These are phyloP conservation scores for Coelinius sp. DNA, from an alignment of 2,888 invertebrate genomes.

Conservation along the genomic window DNA sequence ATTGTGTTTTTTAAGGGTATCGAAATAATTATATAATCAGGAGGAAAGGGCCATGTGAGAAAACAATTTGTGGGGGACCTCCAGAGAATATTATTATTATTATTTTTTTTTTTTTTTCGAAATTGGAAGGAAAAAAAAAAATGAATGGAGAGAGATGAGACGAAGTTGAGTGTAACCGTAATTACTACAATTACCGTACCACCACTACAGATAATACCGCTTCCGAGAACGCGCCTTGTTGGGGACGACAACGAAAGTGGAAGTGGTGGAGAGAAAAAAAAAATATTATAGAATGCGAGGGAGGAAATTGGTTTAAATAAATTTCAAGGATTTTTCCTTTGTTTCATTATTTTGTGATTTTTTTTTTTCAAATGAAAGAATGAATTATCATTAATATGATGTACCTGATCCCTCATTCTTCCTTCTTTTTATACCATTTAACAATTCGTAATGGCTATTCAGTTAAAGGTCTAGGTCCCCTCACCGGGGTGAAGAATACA, in stretches of 20 bases:
- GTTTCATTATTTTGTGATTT: background rate
- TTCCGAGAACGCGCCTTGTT: constrained; percentile 48
- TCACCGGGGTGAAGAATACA: background rate
- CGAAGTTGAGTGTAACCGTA: constrained; percentile 56
- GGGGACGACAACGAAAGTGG: constrained; percentile 43
- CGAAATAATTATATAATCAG: too few species aligned
- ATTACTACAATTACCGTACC: constrained; percentile 67
- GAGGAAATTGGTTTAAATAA: constrained; percentile 1
- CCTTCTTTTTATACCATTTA: too few species aligned
- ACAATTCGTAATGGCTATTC: too few species aligned
- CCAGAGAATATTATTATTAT: constrained; percentile 13
- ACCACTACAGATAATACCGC: constrained; percentile 54
- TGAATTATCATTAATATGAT: background rate
- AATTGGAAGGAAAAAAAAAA: background rate
- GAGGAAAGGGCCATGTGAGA: background rate
- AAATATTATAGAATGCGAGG: constrained; percentile 16
- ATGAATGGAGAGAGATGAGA: background rate
- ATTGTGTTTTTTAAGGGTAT: too few species aligned
- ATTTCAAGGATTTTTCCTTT: background rate
- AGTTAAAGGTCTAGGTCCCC: background rate
- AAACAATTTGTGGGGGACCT: background rate
- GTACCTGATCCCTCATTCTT: too few species aligned
- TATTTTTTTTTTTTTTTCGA: too few species aligned
- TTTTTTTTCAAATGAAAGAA: background rate
- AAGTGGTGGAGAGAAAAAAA: constrained; percentile 34